Evolutionary conservation across 2,113 vertebrate species (phyloP).

Genomic region (Epinephelus lanceolatus): DNA sequence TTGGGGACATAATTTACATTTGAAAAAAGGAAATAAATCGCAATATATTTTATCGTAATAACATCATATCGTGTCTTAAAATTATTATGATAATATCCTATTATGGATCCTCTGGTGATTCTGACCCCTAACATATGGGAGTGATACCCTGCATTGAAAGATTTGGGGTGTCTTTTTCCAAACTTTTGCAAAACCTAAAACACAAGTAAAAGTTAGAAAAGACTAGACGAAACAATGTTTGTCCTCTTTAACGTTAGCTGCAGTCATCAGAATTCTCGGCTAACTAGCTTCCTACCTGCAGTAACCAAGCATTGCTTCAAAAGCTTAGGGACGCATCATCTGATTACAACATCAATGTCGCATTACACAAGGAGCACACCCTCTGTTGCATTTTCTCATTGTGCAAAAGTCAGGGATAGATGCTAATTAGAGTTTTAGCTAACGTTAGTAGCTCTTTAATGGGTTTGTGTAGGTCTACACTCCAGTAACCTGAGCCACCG

Average conservation of each 20-base stretch:
- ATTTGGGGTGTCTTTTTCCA: not conserved
- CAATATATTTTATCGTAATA: too few species aligned
- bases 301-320: not conserved
- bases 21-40: too few species aligned
- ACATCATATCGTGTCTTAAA: too few species aligned
- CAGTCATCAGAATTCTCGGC: not conserved
- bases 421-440: not conserved
- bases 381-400: not conserved
- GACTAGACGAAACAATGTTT: not conserved
- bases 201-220: not conserved
- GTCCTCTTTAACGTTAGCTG: not conserved
- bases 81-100: too few species aligned
- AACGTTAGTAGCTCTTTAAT: not conserved
- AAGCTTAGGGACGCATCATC: not conserved
- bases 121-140: too few species aligned
- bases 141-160: too few species aligned
- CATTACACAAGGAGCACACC: not conserved
- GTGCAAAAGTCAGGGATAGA: not conserved
- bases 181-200: not conserved
- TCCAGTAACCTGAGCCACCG: not conserved
- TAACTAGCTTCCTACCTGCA: not conserved
- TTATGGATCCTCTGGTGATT: too few species aligned
- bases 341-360: not conserved
- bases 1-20: too few species aligned
- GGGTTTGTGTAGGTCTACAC: not conserved